Base-by-base conservation (phyloP, 2,113 vertebrate species). In the Hippocampus zosterae region DNA sequence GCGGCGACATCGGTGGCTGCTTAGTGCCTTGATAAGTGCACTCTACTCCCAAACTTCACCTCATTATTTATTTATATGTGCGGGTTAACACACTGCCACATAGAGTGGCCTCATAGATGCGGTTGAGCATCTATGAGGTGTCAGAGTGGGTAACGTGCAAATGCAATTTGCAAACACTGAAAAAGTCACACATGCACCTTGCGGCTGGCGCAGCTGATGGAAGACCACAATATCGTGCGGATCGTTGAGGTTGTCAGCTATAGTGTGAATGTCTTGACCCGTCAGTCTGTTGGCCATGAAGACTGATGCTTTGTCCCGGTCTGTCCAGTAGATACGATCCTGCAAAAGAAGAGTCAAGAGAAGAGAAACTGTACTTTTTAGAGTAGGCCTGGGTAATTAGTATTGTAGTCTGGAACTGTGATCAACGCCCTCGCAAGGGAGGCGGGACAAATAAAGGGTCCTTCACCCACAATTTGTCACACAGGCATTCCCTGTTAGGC, bases 291-390 rank as follows among this genome's bases (percentile, higher is more conserved):
- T 98, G 56, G 94, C 96, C 0, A 95, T 96, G 92, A 95, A 99
- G 78, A 99, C 96, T 0, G 97, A 94, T 42, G 96, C 95, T 0
- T 93, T 95, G 88, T 98, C 95, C 83, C 96, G 89, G 88, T 99
- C 97, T 6, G 97, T 99, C 97, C 97, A 99, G 91, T 97, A 99
- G 67, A 99, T 93, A 52, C 92, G 97, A 88, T 99, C 97, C 97
- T 99, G 88, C 79, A 84, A 44, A 33, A 67, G 10, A 69, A 69
- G 29, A 27, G 27, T 18, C 1, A 55, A 33, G 12, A 21, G 48
- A 50, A 50, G 18, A 21, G 18, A 50, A 50, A 19, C 19, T 18
- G 6, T 19, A 16, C 15, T 18, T 48, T 48, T 48, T 44, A 44
- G 42, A 13, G 42, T 37, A 1, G 33, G 33, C 33, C 10, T 44